These are phyloP conservation scores for Dicaeum eximium DNA, from an alignment of 2,113 vertebrate genomes.

Conservation along the genomic window DNA sequence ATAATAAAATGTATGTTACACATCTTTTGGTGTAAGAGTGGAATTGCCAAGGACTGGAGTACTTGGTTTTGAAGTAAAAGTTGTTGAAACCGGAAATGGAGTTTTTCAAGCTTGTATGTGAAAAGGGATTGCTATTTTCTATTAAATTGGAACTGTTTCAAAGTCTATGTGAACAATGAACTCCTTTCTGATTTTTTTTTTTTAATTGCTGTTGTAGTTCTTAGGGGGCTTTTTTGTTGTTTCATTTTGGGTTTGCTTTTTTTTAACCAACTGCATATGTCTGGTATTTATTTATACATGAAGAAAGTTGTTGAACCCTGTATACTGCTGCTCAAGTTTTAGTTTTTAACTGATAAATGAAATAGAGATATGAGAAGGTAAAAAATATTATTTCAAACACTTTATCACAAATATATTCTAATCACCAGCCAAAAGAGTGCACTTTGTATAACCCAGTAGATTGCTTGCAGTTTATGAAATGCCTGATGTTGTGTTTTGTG, in stretches of 20 bases:
- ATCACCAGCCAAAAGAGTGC: not conserved
- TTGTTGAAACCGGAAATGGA: not conserved
- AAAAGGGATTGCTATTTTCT: not conserved
- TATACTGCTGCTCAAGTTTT: not conserved
- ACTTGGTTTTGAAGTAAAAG: not conserved
- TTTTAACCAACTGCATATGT: not conserved
- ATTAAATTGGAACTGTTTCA: not conserved
- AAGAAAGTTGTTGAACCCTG: accelerated
- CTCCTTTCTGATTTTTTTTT: not conserved
- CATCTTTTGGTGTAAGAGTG: not conserved
- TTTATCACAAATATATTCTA: not conserved
- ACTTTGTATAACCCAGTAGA: not conserved
- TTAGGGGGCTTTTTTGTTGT: not conserved
- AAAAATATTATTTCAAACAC: not conserved
- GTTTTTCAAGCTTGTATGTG: not conserved
- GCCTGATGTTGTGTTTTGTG: not conserved
- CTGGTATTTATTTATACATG: not conserved
- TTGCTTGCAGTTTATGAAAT: not conserved
- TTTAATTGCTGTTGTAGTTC: not conserved
- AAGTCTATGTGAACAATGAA: not conserved
- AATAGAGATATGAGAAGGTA: not conserved
- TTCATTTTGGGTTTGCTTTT: not conserved
- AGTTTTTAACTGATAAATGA: not conserved
- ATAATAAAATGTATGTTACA: not conserved
- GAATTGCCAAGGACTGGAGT: not conserved